Evolutionary conservation across 2,113 vertebrate species (phyloP).

Genomic region (Chauna torquata): DNA sequence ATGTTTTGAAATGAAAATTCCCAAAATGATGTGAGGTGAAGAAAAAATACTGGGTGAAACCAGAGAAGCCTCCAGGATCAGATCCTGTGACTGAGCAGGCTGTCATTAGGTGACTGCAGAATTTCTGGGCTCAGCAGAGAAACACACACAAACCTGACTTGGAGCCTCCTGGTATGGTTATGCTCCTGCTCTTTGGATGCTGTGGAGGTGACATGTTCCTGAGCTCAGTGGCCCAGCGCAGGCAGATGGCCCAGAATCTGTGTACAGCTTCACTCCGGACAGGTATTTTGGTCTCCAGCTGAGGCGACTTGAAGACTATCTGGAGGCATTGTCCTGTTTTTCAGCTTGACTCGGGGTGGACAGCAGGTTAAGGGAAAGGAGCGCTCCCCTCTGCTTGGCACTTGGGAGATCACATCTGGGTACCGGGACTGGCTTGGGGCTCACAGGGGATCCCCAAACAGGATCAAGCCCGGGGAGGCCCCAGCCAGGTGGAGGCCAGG

Average conservation of each 20-base stretch:
- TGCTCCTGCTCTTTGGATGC: not conserved
- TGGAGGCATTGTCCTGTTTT: not conserved
- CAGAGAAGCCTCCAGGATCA: not conserved
- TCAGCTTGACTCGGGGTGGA: not conserved
- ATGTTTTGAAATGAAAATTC: not conserved
- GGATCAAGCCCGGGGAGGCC: not conserved
- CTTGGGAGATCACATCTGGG: not conserved
- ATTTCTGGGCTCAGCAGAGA: not conserved
- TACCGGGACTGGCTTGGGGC: not conserved
- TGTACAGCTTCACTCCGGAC: not conserved
- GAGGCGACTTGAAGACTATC: not conserved
- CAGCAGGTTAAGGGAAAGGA: not conserved
- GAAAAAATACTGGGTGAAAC: not conserved
- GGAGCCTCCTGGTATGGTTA: not conserved
- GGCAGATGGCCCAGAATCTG: not conserved
- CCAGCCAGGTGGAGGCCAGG: not conserved
- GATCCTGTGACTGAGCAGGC: not conserved
- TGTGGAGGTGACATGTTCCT: fast-evolving
- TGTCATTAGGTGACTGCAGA: fast-evolving
- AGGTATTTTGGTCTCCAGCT: not conserved
- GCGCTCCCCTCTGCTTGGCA: not conserved
- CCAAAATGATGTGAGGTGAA: not conserved
- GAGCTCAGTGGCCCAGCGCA: not conserved
- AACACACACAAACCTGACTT: not conserved
- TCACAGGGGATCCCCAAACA: not conserved